Percentiles rank a stretch among this genome's conserved stretches.
phyloP scores from a whole-genome alignment of 1,140 invertebrate genomes.

The Lutraria rhynchaena region DNA sequence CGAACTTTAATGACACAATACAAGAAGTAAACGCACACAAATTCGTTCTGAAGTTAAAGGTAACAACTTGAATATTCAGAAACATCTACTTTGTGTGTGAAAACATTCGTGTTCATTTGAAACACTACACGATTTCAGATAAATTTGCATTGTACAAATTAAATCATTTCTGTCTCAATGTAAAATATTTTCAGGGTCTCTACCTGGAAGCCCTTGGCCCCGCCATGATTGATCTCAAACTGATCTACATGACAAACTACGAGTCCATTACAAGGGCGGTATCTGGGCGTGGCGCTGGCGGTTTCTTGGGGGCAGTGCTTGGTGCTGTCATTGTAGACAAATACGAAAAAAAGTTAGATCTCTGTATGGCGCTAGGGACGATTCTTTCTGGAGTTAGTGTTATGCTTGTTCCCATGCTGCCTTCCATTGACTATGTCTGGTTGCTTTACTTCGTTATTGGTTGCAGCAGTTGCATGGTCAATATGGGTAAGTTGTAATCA shows the following conservation, averaged over 20 bases:
- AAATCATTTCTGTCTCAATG: no score
- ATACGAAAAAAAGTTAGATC: constrained; percentile 25
- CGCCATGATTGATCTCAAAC: constrained; percentile 53
- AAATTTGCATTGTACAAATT: no score
- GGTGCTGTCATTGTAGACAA: constrained; percentile 45
- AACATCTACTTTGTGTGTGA: no score
- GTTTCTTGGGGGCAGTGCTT: constrained; percentile 34
- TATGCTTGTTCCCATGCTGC: constrained; percentile 10
- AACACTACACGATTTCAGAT: no score
- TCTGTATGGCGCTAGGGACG: constrained; percentile 24
- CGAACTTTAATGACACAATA: no score
- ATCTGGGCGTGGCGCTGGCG: constrained; percentile 36
- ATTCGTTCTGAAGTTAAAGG: no score
- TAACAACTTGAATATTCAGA: no score
- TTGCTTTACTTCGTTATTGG: constrained; percentile 42
- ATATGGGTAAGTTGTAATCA: constrained; percentile 55
- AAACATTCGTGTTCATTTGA: no score
- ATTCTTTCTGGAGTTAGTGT: constrained; percentile 16
- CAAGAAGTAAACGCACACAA: no score
- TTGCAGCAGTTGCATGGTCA: background rate
- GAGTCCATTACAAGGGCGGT: constrained; percentile 42
- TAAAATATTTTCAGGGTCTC: constrained; percentile 45
- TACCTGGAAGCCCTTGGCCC: constrained; percentile 44
- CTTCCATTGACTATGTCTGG: constrained; percentile 40
- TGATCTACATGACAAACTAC: constrained; percentile 52